Base-by-base conservation (phyloP, 2,113 vertebrate species). In the Solea solea region DNA sequence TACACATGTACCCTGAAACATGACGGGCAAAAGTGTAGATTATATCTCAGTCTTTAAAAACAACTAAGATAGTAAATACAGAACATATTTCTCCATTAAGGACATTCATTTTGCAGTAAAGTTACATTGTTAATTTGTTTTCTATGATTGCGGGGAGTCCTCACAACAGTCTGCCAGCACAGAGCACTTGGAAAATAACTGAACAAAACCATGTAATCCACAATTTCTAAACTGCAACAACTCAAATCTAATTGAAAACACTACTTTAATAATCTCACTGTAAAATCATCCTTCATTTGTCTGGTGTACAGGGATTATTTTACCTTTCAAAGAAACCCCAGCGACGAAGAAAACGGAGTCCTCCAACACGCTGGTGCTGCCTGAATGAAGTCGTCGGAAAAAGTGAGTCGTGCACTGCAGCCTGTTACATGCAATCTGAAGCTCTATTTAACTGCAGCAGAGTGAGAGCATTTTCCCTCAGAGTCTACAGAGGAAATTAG, bases 371-470 rank as follows among this genome's bases (percentile, higher is more conserved):
- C 56, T 72, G 71, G 71, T 74, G 72, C 55, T 63, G 73, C 81
- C 84, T 90, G 86, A 70, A 84, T 90, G 86, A 70, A 84, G 87
- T 69, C 69, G 67, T 87, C 83, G 93, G 93, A 94, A 94, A 94
- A 86, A 92, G 54, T 93, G 93, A 94, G 78, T 92, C 86, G 83
- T 46, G 53, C 57, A 42, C 72, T 83, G 55, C 62, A 77, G 71
- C 69, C 73, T 71, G 41, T 74, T 71, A 67, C 58, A 73, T 58
- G 64, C 56, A 64, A 67, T 54, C 70, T 67, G 71, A 72, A 58
- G 63, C 78, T 72, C 74, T 58, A 25, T 78, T 73, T 79, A 78
- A 72, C 78, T 78, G n/a, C 7, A 39, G 61, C 69, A 69, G 41
- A 72, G 53, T 6, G 44, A 49, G 64, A 69, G 50, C 5, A 2